These are phyloP conservation scores for Trichomalopsis sarcophagae DNA, from an alignment of 1,140 invertebrate genomes.

Conservation along the genomic window DNA sequence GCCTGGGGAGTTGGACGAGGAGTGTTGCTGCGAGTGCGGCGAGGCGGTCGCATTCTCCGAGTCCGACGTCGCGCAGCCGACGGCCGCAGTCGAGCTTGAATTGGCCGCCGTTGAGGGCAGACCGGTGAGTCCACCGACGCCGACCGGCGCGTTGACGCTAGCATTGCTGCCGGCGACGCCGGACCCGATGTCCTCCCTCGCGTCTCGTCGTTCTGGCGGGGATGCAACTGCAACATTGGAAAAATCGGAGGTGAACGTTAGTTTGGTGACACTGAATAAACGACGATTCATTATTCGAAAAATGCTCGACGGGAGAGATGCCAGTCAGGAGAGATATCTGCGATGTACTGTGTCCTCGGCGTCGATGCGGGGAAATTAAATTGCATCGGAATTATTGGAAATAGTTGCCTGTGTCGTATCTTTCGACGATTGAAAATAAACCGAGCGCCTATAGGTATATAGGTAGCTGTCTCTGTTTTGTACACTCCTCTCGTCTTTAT, in stretches of 20 bases:
- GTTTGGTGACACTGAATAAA: too few species aligned
- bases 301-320: too few species aligned
- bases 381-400: too few species aligned
- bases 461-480: too few species aligned
- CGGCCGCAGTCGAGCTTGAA: neutral
- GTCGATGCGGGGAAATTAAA: too few species aligned
- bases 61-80: neutral
- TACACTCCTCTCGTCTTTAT: too few species aligned
- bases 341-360: too few species aligned
- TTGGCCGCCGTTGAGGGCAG: neutral
- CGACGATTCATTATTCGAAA: too few species aligned
- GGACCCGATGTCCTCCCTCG: conserved; percentile 69
- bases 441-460: too few species aligned
- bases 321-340: too few species aligned
- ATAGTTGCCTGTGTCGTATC: too few species aligned
- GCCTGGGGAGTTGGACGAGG: conserved; percentile 56
- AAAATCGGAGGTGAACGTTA: neutral
- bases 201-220: conserved; percentile 75
- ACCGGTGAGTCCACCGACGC: neutral
- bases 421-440: too few species aligned
- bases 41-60: conserved; percentile 46
- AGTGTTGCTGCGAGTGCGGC: conserved; percentile 56
- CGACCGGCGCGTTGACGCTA: neutral
- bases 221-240: conserved; percentile 76
- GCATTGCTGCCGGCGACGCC: conserved; percentile 53